Base-by-base conservation (phyloP, 2,113 vertebrate genomes). In the Meles meles region DNA sequence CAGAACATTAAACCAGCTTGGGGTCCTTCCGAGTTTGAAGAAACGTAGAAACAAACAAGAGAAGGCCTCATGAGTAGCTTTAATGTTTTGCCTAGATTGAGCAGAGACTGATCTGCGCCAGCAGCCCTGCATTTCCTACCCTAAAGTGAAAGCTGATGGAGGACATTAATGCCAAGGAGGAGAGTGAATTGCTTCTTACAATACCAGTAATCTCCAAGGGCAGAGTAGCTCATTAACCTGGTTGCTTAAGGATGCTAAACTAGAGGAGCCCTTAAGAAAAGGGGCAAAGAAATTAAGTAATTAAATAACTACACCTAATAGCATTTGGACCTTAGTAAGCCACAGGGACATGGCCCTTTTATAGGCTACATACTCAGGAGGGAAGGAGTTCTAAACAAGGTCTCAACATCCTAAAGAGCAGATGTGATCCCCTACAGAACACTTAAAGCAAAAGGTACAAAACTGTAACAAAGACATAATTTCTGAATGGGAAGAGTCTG, bases 391-490 rank as follows among this genome's bases (percentile, higher is more conserved):
- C 23, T 47, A 55, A 65, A 47, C 5, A 47, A 95, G 27, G 1
- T 61, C 59, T 61, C 25, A 67, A 37, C 23, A 49, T 5, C 2
- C 47, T 25, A 11, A 71, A 42, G 34, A 57, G 49, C 47, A 63
- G 42, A 55, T 23, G 10, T 31, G 71, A 87, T 42, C 27, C 25
- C 25, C 37, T 85, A 37, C n/a, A 47, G 10, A 79, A 7, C 25
- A 27, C 65, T 79, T 49, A 65, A 94, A 79, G 63, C 34, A 55
- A 79, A 69, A 67, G 13, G 82, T 72, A 18, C 18, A 96, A 49
- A 79, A n/a, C 14, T 65, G 2, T 31, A 37, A 20, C 44, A 80
- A 94, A 67, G 29, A 61, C 72, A 18, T 29, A 23, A 65, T 93
- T 79, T 20, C 14, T 25, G 39, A 52, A 82, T 3, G 27, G 6